Evolutionary conservation across 2,888 invertebrate species (phyloP), one percentile per base, ranked within the genome.

Genomic region (Argyra leucocephala): DNA sequence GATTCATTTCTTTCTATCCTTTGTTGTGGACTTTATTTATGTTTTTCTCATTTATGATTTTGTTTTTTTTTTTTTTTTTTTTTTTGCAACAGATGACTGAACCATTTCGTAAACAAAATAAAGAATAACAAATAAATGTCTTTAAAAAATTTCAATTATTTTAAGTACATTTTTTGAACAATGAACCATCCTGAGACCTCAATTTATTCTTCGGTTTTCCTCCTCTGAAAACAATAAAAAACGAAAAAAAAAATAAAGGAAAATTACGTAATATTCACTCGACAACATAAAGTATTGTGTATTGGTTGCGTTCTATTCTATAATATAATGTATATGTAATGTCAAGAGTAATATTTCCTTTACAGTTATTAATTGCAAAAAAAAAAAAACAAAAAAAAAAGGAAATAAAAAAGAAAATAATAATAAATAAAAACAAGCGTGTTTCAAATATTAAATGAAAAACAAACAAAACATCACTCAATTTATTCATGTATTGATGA

Each of bases 31-130:
- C 18, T 48, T 48, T 48, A 2, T 18, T 48, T 5, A 3, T 48
- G 15, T 48, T 48, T 12, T 48, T 18, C 48, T 48, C 48, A 18
- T 48, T 48, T 48, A 48, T 15, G 2, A 18, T 18, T n/a, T 3
- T 48, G 5, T 31, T 31, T 48, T 48, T 48, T 48, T 18, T 48
- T n/a, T 48, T 48, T 26, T 26, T 26, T 4, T 26, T 6, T 26
- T 15, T 37, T 12, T 37, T 48, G 48, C 48, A 48, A 48, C 48
- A 48, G 48, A 48, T 48, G 48, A 48, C 18, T 48, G 2, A 12
- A 48, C 48, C 48, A 18, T 48, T 48, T 48, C 18, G 48, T 48
- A 48, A 48, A 48, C 48, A 48, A 48, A 48, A 48, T 48, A 48
- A 15, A 48, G 48, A n/a, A 48, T 37, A 37, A 48, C 12, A 48